These are phyloP conservation scores for Sinocyclocheilus anophthalmus DNA, from an alignment of 2,113 vertebrate genomes.

Conservation along the genomic window DNA sequence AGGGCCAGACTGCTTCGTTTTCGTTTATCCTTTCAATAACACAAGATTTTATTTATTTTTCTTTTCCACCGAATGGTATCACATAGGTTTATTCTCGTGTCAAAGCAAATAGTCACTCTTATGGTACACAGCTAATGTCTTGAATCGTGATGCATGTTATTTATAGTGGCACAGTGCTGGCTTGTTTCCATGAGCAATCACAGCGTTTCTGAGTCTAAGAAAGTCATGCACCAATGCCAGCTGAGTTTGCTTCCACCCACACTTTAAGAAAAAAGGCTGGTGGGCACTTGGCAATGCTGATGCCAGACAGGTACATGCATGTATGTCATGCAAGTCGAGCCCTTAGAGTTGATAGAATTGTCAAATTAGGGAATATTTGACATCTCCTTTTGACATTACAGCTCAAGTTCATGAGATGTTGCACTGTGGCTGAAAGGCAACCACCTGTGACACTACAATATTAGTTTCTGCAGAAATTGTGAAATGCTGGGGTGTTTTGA, in stretches of 20 bases:
- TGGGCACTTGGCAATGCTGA: conserved; percentile 4
- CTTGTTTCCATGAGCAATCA: conserved; percentile 30
- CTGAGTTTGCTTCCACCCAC: conserved; percentile 35
- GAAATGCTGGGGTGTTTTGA: neutral
- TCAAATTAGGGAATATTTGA: conserved; percentile 16
- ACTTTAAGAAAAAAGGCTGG: neutral
- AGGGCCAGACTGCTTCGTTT: neutral
- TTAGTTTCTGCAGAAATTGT: neutral
- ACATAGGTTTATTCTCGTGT: neutral
- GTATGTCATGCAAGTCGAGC: neutral
- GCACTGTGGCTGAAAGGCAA: neutral
- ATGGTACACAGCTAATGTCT: neutral
- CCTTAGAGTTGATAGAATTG: neutral
- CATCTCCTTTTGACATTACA: neutral
- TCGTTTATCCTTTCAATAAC: neutral
- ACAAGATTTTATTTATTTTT: neutral
- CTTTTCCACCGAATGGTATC: neutral
- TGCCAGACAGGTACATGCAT: conserved; percentile 6
- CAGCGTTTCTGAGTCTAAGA: conserved; percentile 10
- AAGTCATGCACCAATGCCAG: conserved; percentile 25
- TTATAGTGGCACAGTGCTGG: conserved; percentile 16
- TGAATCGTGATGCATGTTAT: conserved; percentile 1
- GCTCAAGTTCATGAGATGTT: neutral
- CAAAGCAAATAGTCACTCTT: neutral
- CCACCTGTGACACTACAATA: neutral